Evolutionary conservation across 2,888 invertebrate species (phyloP).

Genomic region (Lissocephala sabroskyi): DNA sequence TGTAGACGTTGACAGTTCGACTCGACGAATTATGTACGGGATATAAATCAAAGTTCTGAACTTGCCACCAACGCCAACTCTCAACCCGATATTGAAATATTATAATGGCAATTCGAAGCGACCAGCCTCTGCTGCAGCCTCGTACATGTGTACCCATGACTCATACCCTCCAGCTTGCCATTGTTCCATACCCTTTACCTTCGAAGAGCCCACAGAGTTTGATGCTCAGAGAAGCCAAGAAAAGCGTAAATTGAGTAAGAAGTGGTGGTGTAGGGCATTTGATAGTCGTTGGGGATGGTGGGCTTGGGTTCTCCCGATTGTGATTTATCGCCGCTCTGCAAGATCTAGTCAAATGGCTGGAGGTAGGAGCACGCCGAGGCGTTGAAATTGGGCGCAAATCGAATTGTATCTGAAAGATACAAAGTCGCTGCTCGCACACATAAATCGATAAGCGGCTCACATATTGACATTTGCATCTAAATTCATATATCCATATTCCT

Average conservation of each 20-base stretch:
- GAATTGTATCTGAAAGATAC: slow-evolving; percentile 43
- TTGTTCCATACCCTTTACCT: no score
- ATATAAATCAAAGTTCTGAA: slow-evolving; percentile 49
- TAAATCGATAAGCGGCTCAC: slow-evolving; percentile 12
- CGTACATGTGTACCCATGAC: background rate
- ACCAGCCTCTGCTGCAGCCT: background rate
- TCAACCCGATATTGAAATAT: slow-evolving; percentile 50
- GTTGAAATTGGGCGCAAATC: slow-evolving; percentile 65
- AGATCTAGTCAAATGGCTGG: slow-evolving; percentile 28
- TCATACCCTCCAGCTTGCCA: background rate
- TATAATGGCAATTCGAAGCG: slow-evolving; percentile 44
- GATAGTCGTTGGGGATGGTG: no score
- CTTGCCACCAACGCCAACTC: slow-evolving; percentile 43
- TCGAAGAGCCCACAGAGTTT: no score
- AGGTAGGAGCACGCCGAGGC: slow-evolving; percentile 27
- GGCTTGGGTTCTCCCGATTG: slow-evolving; percentile 22
- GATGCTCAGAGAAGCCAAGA: no score
- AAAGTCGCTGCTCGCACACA: slow-evolving; percentile 10
- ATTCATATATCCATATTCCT: slow-evolving; percentile 23
- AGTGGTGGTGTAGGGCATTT: no score
- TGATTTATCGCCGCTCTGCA: slow-evolving; percentile 32
- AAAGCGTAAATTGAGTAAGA: no score
- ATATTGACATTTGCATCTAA: slow-evolving; percentile 32
- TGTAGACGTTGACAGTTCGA: slow-evolving; percentile 46
- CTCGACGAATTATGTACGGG: slow-evolving; percentile 22